Evolutionary conservation across 2,888 invertebrate species (phyloP).

Genomic region (Coleophora deauratella): DNA sequence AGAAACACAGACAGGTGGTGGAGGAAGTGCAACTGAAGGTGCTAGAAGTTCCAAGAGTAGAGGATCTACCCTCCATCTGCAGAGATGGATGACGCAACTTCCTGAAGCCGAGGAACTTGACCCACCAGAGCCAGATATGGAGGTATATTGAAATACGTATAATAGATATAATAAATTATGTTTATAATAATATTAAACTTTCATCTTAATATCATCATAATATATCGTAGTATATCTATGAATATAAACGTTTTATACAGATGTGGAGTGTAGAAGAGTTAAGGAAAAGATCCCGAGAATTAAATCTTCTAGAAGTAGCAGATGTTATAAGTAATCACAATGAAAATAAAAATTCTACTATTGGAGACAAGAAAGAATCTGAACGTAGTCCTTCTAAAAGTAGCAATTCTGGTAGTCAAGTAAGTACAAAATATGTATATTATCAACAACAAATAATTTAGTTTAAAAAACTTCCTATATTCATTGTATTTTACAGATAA

Average conservation of each 20-base stretch:
- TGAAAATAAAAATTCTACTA: conserved; percentile 42
- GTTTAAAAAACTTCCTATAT: not conserved
- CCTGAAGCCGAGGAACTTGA: conserved; percentile 75
- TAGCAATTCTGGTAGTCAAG: conserved; percentile 86
- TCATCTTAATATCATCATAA: not conserved
- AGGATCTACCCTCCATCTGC: conserved; percentile 82
- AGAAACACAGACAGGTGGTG: conserved; percentile 60
- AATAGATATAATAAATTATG: too few species aligned
- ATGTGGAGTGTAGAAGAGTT: conserved; percentile 84
- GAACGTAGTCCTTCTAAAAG: conserved; percentile 82
- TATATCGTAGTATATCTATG: too few species aligned
- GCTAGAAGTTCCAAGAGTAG: conserved; percentile 73
- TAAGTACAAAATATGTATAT: conserved; percentile 40
- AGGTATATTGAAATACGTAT: conserved; percentile 35
- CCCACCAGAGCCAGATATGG: conserved; percentile 71
- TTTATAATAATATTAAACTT: too few species aligned
- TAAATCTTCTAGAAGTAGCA: conserved; percentile 74
- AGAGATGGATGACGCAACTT: conserved; percentile 87
- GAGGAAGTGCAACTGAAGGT: conserved; percentile 52
- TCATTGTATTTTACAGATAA: conserved; percentile 74
- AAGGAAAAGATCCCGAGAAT: conserved; percentile 79
- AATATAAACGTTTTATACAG: conserved; percentile 25
- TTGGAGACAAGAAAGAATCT: conserved; percentile 67
- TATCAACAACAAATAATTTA: not conserved
- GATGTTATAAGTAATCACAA: conserved; percentile 44